Evolutionary conservation across 2,113 vertebrate species (phyloP).

Genomic region (Dipodomys stephensi): DNA sequence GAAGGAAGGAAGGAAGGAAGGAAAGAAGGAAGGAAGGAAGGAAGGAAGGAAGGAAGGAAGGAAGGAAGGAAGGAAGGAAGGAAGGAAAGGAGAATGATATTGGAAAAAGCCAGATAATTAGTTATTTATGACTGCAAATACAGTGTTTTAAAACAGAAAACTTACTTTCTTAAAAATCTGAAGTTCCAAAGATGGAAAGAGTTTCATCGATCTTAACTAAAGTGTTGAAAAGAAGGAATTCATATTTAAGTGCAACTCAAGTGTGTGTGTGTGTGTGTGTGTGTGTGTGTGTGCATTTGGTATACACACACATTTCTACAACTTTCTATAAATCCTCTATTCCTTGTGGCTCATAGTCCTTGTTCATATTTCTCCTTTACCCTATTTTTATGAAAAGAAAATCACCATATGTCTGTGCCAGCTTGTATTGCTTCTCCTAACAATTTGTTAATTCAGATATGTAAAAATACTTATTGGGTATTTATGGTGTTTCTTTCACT

Average conservation of each 20-base stretch:
- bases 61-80: not conserved
- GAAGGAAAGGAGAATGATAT: not conserved
- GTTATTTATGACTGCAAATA: not conserved
- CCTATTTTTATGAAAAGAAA: constrained; percentile 13
- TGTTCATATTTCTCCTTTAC: not conserved
- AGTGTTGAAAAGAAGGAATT: not conserved
- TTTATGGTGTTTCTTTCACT: not conserved
- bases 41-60: not conserved
- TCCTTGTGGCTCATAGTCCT: not conserved
- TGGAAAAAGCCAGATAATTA: not conserved
- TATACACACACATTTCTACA: too few species aligned
- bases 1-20: not conserved
- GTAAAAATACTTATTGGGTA: too few species aligned
- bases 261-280: too few species aligned
- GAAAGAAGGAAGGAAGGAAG: not conserved
- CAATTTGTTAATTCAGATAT: not conserved
- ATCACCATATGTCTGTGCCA: not conserved
- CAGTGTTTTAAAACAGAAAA: not conserved
- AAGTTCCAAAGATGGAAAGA: not conserved
- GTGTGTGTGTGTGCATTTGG: too few species aligned
- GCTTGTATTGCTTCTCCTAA: not conserved
- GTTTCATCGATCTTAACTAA: not conserved
- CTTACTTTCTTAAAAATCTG: not conserved
- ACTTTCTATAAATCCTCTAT: too few species aligned
- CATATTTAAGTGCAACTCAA: not conserved